Base-by-base conservation (phyloP, 2,797 vertebrate species). In the Onychomys arenicola region DNA sequence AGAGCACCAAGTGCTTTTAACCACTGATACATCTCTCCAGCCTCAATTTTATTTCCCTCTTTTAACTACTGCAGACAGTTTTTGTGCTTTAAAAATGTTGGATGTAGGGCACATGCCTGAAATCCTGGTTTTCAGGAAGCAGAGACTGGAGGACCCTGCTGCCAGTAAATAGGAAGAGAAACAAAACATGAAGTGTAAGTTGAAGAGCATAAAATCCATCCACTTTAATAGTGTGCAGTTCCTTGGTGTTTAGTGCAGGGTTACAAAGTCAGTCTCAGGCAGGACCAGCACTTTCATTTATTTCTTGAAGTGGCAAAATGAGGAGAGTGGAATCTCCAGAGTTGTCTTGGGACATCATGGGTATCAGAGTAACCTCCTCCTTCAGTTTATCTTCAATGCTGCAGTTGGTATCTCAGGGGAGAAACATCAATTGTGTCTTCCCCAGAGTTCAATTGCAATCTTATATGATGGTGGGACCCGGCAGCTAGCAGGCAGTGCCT, bases 391-490 rank as follows among this genome's bases (percentile, higher is more conserved):
- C 59, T 59, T 67, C 57, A 88, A 76, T 76, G 80, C 76, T 77
- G 57, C n/a, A 55, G 73, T 92, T 95, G 90, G 65, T 27, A 65
- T 93, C 95, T 85, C 88, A 77, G 59, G 85, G 90, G 71, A 96
- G 65, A 11, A 32, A 77, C 91, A 88, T 77, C 90, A 96, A 95
- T 96, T 95, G 81, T 85, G 65, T 77, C 32, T 96, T 95, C 87
- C 86, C 89, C 57, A 46, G 87, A 95, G 75, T 78, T 57, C 76
- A 32, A 3, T 13, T 69, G 55, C 46, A 71, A 80, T 92, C 71
- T 82, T n/a, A 57, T 82, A 80, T 94, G 75, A 77, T 75, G 67
- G 63, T 40, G 29, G 67, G 32, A 27, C 46, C 63, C 90, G 82
- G 85, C 75, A 92, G 32, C 55, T 63, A 49, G 73, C 78, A 76